Conservation (phyloP, 2,888 invertebrate species). For the Coenonympha glycerion region DNA sequence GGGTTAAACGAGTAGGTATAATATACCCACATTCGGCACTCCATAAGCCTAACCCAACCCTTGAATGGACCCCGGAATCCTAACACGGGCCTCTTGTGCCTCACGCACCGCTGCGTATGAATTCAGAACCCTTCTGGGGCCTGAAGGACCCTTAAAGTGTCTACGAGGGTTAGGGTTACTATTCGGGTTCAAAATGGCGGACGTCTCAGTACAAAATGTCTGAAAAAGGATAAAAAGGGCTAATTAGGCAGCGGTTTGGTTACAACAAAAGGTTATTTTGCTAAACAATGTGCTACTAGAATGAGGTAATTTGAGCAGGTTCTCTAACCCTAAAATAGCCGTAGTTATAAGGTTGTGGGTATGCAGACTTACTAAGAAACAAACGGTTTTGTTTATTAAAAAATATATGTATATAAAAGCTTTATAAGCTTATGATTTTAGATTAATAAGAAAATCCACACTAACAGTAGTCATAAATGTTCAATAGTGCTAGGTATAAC, state of each 20-base stretch:
- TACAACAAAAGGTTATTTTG: conserved; percentile 5
- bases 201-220: conserved; percentile 3
- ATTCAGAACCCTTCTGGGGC: conserved; percentile 25
- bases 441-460: too few species aligned
- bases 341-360: too few species aligned
- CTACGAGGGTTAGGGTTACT: conserved; percentile 27
- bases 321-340: too few species aligned
- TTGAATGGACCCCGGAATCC: conserved; percentile 15
- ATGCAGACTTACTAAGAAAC: too few species aligned
- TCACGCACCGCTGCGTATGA: conserved; percentile 24
- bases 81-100: conserved; percentile 24
- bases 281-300: neutral
- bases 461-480: too few species aligned
- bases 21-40: conserved; percentile 16
- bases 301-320: neutral
- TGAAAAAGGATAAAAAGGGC: conserved; percentile 10
- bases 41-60: conserved; percentile 25
- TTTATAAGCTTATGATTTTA: too few species aligned
- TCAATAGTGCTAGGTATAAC: too few species aligned
- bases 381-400: too few species aligned
- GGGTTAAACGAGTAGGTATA: conserved; percentile 9
- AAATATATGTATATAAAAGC: too few species aligned
- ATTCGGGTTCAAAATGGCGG: conserved; percentile 13
- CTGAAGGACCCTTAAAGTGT: conserved; percentile 30
- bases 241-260: conserved; percentile 9